Conservation (phyloP, 2,797 vertebrate species). For the Sebastiscus albofasciatus region DNA sequence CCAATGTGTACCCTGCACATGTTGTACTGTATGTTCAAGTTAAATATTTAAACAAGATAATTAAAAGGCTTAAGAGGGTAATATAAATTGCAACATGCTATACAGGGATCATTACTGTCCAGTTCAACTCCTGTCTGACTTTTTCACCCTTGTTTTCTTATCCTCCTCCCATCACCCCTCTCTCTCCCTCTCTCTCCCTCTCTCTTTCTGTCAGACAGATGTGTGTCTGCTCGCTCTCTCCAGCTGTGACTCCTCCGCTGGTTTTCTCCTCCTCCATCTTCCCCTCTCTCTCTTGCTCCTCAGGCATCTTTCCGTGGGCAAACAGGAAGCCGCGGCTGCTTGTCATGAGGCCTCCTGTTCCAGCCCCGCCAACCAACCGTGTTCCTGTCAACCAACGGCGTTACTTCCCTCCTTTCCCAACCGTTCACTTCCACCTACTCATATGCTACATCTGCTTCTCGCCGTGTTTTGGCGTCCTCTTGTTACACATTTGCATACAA, state of each 20-base stretch:
- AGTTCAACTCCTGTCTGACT: constrained; percentile 1
- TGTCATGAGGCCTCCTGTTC: constrained; percentile 51
- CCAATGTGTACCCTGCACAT: neutral
- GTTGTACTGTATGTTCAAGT: neutral
- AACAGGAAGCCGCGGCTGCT: constrained; percentile 51
- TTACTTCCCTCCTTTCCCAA: constrained; percentile 27
- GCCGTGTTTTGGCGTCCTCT: constrained; percentile 34
- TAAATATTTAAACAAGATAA: neutral
- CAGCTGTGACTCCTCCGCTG: constrained; percentile 39
- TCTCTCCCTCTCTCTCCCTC: neutral
- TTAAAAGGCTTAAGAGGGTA: neutral
- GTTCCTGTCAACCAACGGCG: constrained; percentile 42
- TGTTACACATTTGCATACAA: constrained; percentile 46
- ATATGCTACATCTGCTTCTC: constrained; percentile 47
- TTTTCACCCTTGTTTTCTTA: constrained; percentile 1
- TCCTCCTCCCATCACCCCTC: neutral
- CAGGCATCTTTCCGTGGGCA: constrained; percentile 39
- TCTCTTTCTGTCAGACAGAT: constrained; percentile 5
- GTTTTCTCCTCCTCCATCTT: constrained; percentile 11
- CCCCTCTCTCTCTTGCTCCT: constrained; percentile 6
- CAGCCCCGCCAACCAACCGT: constrained; percentile 10
- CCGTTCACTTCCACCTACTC: constrained; percentile 58
- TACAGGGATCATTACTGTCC: neutral
- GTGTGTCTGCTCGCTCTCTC: constrained; percentile 13
- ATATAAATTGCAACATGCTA: neutral